Base-by-base conservation (phyloP, 2,797 vertebrate species). In the Chelidonichthys spinosus region DNA sequence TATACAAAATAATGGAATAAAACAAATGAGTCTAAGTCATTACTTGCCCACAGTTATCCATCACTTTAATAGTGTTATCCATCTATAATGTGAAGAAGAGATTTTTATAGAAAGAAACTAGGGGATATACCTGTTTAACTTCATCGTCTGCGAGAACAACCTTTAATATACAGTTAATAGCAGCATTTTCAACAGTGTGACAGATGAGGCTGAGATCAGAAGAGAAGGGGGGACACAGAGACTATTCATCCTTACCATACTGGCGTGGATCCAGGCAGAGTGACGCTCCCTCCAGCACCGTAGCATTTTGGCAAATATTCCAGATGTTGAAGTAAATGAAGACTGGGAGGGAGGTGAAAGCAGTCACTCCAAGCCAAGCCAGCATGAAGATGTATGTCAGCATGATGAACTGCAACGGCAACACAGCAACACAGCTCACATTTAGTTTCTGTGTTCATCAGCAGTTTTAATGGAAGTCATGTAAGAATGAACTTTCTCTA, bases 311-410 rank as follows among this genome's bases (percentile, higher is more conserved):
- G 93, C 98, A 99, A 87, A 99, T 97, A 83, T 96, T 98, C 98
- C 98, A 99, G 92, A 99, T 96, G 84, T 99, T 99, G 93, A 99
- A 99, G 89, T 99, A 99, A 94, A 99, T 97, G 83, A 98, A 99
- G 90, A 99, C 98, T 0, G 98, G 98, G 76, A 99, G 93, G 64
- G 97, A 96, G 73, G 97, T 99, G 85, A 99, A 99, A 10, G 97
- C 98, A 2, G 98, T 98, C 82, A 99, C 97, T 0, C 97, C 97
- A 14, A 99, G 95, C 98, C 98, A 99, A 86, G 98, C 97, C 95
- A 99, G 90, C 97, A 99, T 98, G 94, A 99, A 99, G 87, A 99
- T 94, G 91, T 99, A 99, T 11, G 98, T 99, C 97, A 99, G 94
- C 97, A 99, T 97, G 91, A 99, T 98, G 90, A 99, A 99, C 98